A percentile compares a stretch with the other conserved stretches of the same genome.
These are phyloP conservation scores for Drosophila malerkotliana DNA, from an alignment of 1,140 invertebrate species.

Conservation along the genomic window DNA sequence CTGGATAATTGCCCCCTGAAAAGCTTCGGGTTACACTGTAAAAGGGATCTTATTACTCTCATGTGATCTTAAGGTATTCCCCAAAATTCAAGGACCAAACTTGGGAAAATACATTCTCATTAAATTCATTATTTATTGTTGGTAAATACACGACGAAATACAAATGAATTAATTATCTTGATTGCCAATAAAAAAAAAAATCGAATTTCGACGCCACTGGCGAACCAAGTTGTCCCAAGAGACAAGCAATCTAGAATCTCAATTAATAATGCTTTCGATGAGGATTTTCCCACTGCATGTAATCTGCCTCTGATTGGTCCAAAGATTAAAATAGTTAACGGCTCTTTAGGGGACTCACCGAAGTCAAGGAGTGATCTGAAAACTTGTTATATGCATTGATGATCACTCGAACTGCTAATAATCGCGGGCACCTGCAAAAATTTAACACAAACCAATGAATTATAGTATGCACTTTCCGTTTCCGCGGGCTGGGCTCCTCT, in stretches of 20 bases:
- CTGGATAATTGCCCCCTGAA: conserved; percentile 33
- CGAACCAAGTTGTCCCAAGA: neutral
- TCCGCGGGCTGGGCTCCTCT: neutral
- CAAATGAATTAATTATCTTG: neutral
- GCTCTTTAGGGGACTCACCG: conserved; percentile 32
- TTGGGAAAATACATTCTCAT: neutral
- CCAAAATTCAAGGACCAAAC: neutral
- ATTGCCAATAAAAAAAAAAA: no score
- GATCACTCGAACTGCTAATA: conserved; percentile 26
- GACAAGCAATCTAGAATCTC: neutral
- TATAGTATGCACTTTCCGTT: conserved; percentile 1
- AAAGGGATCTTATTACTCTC: neutral
- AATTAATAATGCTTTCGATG: neutral
- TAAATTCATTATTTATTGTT: neutral
- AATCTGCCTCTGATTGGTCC: neutral
- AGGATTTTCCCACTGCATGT: neutral
- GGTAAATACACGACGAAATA: neutral
- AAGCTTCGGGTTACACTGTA: conserved; percentile 54
- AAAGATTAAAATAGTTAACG: conserved; percentile 5
- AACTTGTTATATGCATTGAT: conserved; percentile 44
- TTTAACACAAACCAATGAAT: conserved; percentile 28
- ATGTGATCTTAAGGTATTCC: neutral
- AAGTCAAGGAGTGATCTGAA: conserved; percentile 38
- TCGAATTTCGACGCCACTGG: no score
- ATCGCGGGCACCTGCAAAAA: conserved; percentile 24